Evolutionary conservation across 2,113 vertebrate species (phyloP), one percentile per base, ranked within the genome.

Genomic region (Grammomys surdaster): DNA sequence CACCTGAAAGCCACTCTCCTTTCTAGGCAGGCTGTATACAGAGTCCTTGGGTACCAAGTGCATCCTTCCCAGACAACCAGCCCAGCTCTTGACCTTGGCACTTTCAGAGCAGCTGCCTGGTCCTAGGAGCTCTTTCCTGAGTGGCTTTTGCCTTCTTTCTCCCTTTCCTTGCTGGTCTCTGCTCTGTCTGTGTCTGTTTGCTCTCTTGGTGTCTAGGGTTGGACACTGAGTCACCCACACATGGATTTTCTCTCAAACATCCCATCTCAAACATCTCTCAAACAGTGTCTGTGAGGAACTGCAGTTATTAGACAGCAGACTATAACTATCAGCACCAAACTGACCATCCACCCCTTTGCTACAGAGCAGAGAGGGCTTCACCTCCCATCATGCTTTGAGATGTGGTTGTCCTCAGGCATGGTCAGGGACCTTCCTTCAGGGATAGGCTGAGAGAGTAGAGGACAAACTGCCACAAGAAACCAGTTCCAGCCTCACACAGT

Each of bases 341-440:
- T 10, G 13, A 60, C 69, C 31, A 43, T 7, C 20, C 24, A 36
- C 10, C 46, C 24, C 12, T 56, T 33, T 46, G 28, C 26, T 24
- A 7, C 0, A 13, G 24, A 19, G 2, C n/a, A 70, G 36, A 26
- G 40, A 43, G 40, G 26, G 28, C 33, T 56, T 13, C 11, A 3
- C 28, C 48, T 43, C 5, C 69, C 63, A 4, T 0, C 0, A 31
- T 26, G 43, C 56, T 46, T 26, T 54, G 0, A 70, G 69, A 3
- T 20, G 2, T 43, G 43, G 48, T 90, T 17, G 11, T 7, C 24
- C 5, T n/a, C 70, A 28, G 56, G 22, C 69, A 33, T 7, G 31
- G 58, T n/a, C 10, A 14, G 56, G 51, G 9, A 7, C 1, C 28
- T 75, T 60, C 13, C 36, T 28, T 4, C 9, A 7, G 2, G 51